Percentiles rank a stretch among this genome's conserved stretches.
These are phyloP conservation scores for Ictalurus punctatus DNA, from an alignment of 2,113 vertebrate species.

Conservation along the genomic window DNA sequence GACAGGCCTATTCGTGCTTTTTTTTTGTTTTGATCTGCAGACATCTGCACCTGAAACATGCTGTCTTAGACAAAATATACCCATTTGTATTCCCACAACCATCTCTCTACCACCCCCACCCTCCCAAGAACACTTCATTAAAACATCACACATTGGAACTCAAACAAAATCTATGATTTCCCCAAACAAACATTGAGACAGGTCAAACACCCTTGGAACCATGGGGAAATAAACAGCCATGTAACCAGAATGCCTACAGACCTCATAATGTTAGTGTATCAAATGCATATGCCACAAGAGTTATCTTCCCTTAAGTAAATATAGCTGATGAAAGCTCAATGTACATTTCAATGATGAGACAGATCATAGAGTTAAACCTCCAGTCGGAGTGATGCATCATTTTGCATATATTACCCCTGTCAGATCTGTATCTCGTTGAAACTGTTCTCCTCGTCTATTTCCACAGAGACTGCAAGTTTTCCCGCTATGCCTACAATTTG, in stretches of 20 bases:
- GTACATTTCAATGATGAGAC: constrained; percentile 65
- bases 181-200: neutral
- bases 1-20: constrained; percentile 41
- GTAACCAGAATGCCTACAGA: constrained; percentile 3
- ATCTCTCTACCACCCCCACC: neutral
- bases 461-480: constrained; percentile 22
- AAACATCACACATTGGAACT: constrained; percentile 22
- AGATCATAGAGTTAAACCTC: constrained; percentile 51
- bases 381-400: constrained; percentile 57
- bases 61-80: constrained; percentile 48
- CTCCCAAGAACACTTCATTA: constrained; percentile 35
- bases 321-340: constrained; percentile 42
- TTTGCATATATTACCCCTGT: constrained; percentile 68
- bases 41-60: constrained; percentile 45
- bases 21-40: constrained; percentile 44
- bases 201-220: constrained; percentile 8
- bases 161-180: neutral
- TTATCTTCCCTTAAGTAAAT: constrained; percentile 41
- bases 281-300: neutral
- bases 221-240: constrained; percentile 27
- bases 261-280: constrained; percentile 21
- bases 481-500: constrained; percentile 30
- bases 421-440: constrained; percentile 49
- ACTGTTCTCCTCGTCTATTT: constrained; percentile 41
- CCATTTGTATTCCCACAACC: constrained; percentile 20